Conservation (phyloP, 2,797 vertebrate genomes). For the Molossus molossus region DNA sequence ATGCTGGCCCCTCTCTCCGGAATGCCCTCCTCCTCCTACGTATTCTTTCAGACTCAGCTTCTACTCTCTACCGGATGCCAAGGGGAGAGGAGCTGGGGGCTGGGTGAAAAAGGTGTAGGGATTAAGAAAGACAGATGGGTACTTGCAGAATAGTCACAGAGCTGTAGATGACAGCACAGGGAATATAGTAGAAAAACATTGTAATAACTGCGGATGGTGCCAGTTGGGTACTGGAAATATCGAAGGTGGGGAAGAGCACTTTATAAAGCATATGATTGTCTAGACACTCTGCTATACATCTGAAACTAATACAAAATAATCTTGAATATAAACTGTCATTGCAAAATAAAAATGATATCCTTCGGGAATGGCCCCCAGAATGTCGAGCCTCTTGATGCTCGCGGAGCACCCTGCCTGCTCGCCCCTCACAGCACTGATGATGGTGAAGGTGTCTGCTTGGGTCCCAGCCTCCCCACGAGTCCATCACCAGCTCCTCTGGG, state of each 20-base stretch:
- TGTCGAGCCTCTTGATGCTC: neutral
- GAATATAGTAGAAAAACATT: neutral
- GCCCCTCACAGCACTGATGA: neutral
- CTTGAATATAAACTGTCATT: neutral
- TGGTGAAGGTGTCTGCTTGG: no score
- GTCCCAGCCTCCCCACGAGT: rapidly evolving
- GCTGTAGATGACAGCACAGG: neutral
- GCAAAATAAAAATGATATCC: neutral
- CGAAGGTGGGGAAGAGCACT: no score
- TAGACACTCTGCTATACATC: neutral
- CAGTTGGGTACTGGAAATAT: neutral
- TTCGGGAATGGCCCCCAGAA: neutral
- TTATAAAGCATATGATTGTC: neutral
- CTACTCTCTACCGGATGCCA: neutral
- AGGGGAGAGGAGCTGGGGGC: neutral
- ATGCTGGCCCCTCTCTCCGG: neutral
- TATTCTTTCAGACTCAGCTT: neutral
- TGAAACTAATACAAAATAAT: neutral
- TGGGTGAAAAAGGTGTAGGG: neutral
- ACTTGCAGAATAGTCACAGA: neutral
- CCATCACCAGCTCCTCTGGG: neutral
- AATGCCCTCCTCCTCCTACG: neutral
- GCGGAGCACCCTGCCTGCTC: neutral
- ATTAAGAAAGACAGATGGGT: neutral
- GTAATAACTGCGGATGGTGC: neutral